phyloP scores from a whole-genome alignment of 2,113 vertebrate species.

The Chaetops frenatus region DNA sequence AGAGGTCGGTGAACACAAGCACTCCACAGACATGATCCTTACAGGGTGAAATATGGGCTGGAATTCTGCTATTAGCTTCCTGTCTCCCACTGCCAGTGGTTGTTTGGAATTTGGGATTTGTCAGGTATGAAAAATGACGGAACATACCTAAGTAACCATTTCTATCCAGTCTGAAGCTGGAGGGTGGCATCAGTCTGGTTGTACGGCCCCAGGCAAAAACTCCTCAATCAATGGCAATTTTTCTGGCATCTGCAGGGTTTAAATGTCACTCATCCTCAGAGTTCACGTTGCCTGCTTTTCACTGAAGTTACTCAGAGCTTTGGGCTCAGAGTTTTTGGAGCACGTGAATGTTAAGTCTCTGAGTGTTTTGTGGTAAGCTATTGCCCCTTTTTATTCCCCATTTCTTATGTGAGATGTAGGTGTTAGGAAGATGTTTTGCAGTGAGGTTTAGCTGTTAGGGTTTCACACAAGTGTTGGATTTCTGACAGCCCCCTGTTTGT shows the following conservation, averaged over 20 bases:
- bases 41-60: background rate
- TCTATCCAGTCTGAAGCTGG: background rate
- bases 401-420: background rate
- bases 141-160: background rate
- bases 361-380: background rate
- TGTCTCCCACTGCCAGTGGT: background rate
- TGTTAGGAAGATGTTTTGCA: background rate
- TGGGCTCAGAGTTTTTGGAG: background rate
- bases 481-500: background rate
- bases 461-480: background rate
- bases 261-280: background rate
- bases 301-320: background rate
- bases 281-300: background rate
- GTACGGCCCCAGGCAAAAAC: background rate
- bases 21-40: background rate
- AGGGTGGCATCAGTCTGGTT: background rate
- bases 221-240: background rate
- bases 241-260: background rate
- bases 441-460: background rate
- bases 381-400: background rate
- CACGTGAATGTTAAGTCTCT: background rate
- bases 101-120: background rate
- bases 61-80: background rate
- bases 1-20: background rate
- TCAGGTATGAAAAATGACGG: background rate